Conservation (phyloP, 37 sponge, comb jelly and placozoan species). For the Ianthella basta region DNA sequence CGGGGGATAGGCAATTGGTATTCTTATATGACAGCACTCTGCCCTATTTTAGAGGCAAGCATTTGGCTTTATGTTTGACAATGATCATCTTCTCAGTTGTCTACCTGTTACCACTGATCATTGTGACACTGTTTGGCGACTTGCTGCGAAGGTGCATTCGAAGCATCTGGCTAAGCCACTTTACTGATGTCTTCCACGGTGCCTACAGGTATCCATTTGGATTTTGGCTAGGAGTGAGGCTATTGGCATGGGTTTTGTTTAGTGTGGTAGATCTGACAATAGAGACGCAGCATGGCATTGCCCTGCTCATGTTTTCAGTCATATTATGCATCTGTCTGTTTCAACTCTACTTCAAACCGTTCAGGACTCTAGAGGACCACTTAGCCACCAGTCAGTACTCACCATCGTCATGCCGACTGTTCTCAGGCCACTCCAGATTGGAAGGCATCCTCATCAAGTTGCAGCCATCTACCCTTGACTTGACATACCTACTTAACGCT, state of each 20-base stretch:
- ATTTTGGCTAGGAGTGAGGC: constrained; percentile 5
- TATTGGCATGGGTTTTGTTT: not conserved
- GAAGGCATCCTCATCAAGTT: not conserved
- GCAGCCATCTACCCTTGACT: not conserved
- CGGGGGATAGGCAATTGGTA: no score
- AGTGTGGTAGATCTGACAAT: not conserved
- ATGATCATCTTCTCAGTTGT: not conserved
- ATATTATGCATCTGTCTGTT: not conserved
- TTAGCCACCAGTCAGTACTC: not conserved
- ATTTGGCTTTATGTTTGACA: not conserved
- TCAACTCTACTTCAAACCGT: not conserved
- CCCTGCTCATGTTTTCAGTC: not conserved
- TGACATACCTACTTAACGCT: not conserved
- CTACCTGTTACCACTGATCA: constrained; percentile 6
- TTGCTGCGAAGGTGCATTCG: not conserved
- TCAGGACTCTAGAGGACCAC: not conserved
- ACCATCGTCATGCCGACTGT: not conserved
- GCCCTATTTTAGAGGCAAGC: constrained; percentile 15
- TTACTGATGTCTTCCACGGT: constrained; percentile 12
- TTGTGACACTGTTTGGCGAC: constrained; percentile 28
- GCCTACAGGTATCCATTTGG: constrained; percentile 11
- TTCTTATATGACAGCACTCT: no score
- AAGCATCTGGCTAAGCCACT: constrained; percentile 20
- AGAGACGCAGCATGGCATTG: not conserved
- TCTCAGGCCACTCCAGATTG: not conserved